Conservation (phyloP, 2,797 vertebrate genomes). For the Poliocrania exsul region DNA sequence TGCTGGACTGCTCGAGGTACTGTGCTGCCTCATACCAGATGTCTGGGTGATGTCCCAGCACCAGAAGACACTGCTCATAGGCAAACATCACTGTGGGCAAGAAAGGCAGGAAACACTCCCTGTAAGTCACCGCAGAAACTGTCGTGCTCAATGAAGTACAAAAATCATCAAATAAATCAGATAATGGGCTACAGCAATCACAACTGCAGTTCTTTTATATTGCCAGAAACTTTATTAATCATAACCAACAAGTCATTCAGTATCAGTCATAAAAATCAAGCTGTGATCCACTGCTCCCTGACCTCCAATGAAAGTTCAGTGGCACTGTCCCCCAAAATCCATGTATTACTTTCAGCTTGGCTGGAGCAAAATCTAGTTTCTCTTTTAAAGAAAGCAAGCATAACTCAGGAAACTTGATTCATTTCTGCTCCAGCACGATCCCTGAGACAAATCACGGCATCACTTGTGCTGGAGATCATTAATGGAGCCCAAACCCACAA, state of each 20-base stretch:
- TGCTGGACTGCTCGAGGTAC: slow-evolving; percentile 98
- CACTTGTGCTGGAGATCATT: rapidly evolving
- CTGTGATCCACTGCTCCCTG: background rate
- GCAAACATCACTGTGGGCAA: slow-evolving; percentile 94
- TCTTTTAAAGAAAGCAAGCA: background rate
- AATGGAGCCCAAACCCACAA: background rate
- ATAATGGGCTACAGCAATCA: background rate
- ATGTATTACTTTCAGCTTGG: background rate
- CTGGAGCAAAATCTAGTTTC: background rate
- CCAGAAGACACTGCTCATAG: slow-evolving; percentile 97
- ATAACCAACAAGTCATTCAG: background rate
- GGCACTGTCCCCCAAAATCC: background rate
- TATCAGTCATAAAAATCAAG: background rate
- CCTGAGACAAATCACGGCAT: background rate
- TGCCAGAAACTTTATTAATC: background rate
- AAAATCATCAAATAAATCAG: background rate
- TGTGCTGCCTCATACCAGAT: slow-evolving; percentile 99
- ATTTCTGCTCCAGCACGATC: background rate
- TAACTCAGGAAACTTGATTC: background rate
- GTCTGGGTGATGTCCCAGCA: slow-evolving; percentile 97
- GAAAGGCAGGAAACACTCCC: background rate
- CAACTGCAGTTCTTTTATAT: background rate
- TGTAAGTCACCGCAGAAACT: background rate
- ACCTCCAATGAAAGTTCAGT: background rate
- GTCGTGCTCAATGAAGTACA: background rate